Conservation (phyloP, 2,113 vertebrate species). For the Antechinus stuartii region DNA sequence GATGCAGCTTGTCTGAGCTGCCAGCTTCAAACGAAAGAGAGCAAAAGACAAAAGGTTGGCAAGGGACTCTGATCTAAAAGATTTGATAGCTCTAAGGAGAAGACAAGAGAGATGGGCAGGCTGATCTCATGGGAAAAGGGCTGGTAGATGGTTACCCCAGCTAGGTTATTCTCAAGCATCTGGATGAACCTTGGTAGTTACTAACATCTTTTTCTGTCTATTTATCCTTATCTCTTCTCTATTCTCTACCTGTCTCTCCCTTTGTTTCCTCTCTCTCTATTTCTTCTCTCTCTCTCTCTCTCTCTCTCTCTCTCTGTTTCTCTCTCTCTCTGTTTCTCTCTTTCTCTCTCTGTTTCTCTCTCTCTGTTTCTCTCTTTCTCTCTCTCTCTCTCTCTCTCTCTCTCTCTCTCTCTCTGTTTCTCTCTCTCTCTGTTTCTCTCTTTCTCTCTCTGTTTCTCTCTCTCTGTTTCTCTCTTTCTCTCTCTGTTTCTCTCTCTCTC, state of each 20-base stretch:
- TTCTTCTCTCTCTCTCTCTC: neutral
- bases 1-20: neutral
- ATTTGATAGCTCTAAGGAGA: neutral
- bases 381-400: neutral
- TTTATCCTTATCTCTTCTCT: neutral
- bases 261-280: fast-evolving
- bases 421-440: neutral
- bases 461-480: fast-evolving
- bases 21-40: neutral
- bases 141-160: neutral
- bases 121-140: neutral
- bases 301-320: neutral
- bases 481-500: no score
- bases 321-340: no score
- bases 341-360: neutral
- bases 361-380: neutral
- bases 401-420: no score
- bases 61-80: neutral
- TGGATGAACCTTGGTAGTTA: neutral
- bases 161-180: neutral
- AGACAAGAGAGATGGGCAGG: neutral
- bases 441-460: neutral
- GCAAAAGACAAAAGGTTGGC: neutral
- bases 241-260: neutral
- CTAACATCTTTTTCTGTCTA: neutral